Evolutionary conservation across 2,113 vertebrate species (phyloP).

Genomic region (Sinocyclocheilus maitianheensis): DNA sequence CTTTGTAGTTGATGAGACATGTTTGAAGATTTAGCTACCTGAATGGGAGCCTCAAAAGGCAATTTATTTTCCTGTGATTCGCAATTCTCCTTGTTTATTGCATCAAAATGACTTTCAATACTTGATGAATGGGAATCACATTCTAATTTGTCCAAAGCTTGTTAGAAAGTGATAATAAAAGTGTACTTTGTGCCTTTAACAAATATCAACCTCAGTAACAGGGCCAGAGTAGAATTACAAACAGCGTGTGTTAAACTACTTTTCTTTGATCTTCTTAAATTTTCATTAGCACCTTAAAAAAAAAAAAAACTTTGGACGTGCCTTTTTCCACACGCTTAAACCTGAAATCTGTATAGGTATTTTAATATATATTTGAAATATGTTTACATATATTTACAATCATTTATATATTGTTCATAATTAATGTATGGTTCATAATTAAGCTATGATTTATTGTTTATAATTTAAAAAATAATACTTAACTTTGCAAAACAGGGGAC

Average conservation of each 20-base stretch:
- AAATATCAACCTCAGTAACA: slow-evolving; percentile 58
- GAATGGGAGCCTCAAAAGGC: slow-evolving; percentile 55
- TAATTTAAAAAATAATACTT: neutral
- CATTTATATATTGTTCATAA: neutral
- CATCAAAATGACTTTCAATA: slow-evolving; percentile 66
- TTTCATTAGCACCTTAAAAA: neutral
- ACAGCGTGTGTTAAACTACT: neutral
- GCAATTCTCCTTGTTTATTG: slow-evolving; percentile 67
- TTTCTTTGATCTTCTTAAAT: neutral
- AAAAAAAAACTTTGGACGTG: neutral
- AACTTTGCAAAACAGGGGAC: neutral
- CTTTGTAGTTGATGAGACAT: slow-evolving; percentile 52
- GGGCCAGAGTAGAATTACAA: slow-evolving; percentile 1
- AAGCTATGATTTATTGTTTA: neutral
- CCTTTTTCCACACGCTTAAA: neutral
- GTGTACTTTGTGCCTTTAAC: slow-evolving; percentile 55
- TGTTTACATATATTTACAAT: too few species aligned
- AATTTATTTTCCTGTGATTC: slow-evolving; percentile 67
- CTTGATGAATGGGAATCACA: slow-evolving; percentile 62
- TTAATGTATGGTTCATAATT: neutral
- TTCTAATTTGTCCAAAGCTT: slow-evolving; percentile 65
- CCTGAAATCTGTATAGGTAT: neutral
- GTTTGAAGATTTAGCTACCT: slow-evolving; percentile 58
- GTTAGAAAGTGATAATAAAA: slow-evolving; percentile 66
- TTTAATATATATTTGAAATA: neutral